phyloP scores from a whole-genome alignment of 2,888 invertebrate genomes.

The Notodonta ziczac region DNA sequence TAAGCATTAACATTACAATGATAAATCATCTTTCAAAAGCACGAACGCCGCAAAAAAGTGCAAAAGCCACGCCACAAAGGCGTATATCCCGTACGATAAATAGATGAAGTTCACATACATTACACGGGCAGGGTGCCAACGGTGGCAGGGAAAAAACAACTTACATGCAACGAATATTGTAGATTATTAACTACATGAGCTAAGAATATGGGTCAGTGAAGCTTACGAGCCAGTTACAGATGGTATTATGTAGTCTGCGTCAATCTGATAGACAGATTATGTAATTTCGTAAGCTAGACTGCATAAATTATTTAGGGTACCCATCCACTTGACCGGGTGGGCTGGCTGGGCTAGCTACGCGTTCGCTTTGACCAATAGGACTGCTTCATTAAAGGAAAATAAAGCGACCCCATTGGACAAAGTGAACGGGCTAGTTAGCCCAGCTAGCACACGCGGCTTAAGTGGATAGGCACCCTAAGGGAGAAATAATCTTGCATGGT shows the following conservation, averaged over 20 bases:
- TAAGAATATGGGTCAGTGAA: not conserved
- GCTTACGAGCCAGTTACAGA: not conserved
- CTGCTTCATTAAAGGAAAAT: too few relatives aligned
- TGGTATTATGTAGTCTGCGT: not conserved
- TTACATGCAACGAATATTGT: slow-evolving; percentile 14
- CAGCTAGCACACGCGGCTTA: too few relatives aligned
- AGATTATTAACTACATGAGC: slow-evolving; percentile 11
- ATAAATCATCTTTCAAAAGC: slow-evolving; percentile 20
- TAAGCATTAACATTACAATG: slow-evolving; percentile 4
- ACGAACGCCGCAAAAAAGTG: slow-evolving; percentile 16
- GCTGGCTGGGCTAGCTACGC: too few relatives aligned
- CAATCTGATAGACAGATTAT: not conserved
- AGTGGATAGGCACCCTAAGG: too few relatives aligned
- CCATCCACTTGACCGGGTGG: too few relatives aligned
- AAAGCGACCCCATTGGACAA: too few relatives aligned
- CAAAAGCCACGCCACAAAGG: slow-evolving; percentile 15
- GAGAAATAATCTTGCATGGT: too few relatives aligned
- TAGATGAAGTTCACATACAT: slow-evolving; percentile 25
- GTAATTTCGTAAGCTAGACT: not conserved
- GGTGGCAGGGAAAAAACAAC: slow-evolving; percentile 26
- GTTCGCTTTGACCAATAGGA: too few relatives aligned
- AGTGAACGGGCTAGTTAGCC: too few relatives aligned
- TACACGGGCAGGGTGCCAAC: slow-evolving; percentile 20
- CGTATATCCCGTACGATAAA: slow-evolving; percentile 21
- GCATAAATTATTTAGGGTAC: not conserved